phyloP scores from a whole-genome alignment of 2,888 invertebrate species.

The Harpagoxenus sublaevis region DNA sequence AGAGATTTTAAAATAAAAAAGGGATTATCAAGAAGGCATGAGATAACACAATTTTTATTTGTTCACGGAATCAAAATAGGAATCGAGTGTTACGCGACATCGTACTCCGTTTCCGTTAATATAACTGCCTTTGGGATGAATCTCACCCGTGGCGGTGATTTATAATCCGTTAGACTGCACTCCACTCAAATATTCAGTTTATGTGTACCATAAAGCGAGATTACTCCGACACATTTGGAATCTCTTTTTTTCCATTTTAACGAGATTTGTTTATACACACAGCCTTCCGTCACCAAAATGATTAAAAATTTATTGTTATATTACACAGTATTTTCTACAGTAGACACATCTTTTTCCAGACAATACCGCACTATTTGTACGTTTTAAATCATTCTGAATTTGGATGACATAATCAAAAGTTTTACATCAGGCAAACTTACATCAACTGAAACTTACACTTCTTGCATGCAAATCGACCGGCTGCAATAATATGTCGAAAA shows the following conservation, averaged over 20 bases:
- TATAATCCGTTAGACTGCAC: constrained; percentile 5
- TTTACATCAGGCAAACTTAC: constrained; percentile 22
- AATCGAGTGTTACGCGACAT: background rate
- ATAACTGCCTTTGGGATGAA: constrained; percentile 5
- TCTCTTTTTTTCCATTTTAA: background rate
- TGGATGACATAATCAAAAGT: background rate
- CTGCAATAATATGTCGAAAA: constrained; percentile 22
- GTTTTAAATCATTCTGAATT: background rate
- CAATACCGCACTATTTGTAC: background rate
- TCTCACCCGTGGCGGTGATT: background rate
- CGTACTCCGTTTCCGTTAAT: constrained; percentile 16
- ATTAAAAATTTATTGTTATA: background rate
- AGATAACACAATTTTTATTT: constrained; percentile 21
- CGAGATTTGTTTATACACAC: background rate
- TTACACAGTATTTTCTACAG: background rate
- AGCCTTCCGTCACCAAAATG: background rate
- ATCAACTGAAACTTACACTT: constrained; percentile 8
- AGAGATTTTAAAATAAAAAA: background rate
- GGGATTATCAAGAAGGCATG: background rate
- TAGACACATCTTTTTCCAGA: background rate
- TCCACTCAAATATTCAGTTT: constrained; percentile 4
- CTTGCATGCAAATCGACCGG: constrained; percentile 26
- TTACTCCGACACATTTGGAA: background rate
- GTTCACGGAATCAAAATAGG: background rate
- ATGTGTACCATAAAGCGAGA: background rate